Evolutionary conservation across 2,888 invertebrate species (phyloP), one percentile per base, ranked within the genome.

Genomic region (Meghimatium bilineatum): DNA sequence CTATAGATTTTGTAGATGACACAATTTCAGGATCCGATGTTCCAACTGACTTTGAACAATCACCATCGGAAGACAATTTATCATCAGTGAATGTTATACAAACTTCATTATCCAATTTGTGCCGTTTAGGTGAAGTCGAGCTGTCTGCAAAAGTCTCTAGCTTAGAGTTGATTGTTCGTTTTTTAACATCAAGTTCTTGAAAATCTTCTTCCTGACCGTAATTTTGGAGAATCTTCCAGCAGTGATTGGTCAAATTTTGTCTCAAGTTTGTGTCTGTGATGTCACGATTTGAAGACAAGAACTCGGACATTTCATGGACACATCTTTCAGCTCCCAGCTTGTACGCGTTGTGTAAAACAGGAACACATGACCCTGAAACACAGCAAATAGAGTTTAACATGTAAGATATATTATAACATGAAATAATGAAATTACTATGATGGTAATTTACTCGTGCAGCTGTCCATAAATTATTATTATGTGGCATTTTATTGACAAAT

Each of bases 261-360:
- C 32, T 67, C 44, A 67, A 32, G 32, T 29, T 29, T 2, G n/a
- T 63, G 29, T 78, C 49, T 8, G 29, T 14, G 29, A 49, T 6
- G 29, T 67, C 78, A 20, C 1, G 34, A 36, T 67, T 66, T 14
- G 66, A 67, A 2, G 32, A 6, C 66, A 78, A 32, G 63, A 78
- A 78, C 34, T 66, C 44, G n/a, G 67, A 38, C 67, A 78, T 78
- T 67, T 78, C 78, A 6, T n/a, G 38, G 26, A 78, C 67, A 44
- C 78, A 78, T 26, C 49, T 38, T 20, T 78, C 78, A 5, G 63
- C 63, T 3, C 78, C 78, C 1, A 38, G 66, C 29, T 78, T 32
- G 38, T 78, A 78, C 12, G 78, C 78, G 26, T 29, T 78, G 23
- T 66, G 78, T 6, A 78, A n/a, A 44, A 26, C 38, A 20, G 78